phyloP scores from a whole-genome alignment of 2,888 invertebrate genomes.

The Coenonympha arcania region DNA sequence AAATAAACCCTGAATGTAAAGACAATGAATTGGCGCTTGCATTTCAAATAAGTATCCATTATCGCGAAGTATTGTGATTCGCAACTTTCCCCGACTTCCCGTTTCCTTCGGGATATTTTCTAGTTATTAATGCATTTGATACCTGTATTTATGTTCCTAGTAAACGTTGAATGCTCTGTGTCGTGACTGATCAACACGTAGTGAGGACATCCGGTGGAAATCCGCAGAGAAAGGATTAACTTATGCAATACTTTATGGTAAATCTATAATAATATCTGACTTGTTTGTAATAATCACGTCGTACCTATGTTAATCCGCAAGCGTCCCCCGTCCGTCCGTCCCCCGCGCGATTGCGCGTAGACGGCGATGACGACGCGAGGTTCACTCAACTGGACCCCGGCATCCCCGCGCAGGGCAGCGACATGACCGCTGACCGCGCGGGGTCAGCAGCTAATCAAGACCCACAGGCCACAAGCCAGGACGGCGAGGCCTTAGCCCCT shows the following conservation, averaged over 20 bases:
- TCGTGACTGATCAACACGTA: constrained; percentile 1
- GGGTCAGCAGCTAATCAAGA: too few relatives aligned
- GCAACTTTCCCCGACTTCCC: not conserved
- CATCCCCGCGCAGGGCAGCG: too few relatives aligned
- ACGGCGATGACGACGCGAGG: too few relatives aligned
- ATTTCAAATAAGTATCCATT: not conserved
- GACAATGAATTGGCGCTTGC: not conserved
- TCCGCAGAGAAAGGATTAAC: not conserved
- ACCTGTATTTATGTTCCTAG: not conserved
- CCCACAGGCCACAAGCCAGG: too few relatives aligned
- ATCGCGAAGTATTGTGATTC: not conserved
- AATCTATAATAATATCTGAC: too few relatives aligned
- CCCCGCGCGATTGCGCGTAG: too few relatives aligned
- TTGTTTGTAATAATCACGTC: too few relatives aligned
- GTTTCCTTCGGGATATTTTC: constrained; percentile 1
- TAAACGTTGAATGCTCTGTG: not conserved
- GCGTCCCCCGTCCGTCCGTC: too few relatives aligned
- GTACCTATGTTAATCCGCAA: too few relatives aligned
- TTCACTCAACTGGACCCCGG: too few relatives aligned
- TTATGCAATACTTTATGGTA: not conserved
- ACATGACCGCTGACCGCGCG: too few relatives aligned
- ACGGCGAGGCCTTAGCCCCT: too few relatives aligned
- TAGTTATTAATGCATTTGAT: not conserved
- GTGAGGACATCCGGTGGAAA: constrained; percentile 3
- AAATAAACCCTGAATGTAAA: not conserved